A percentile compares a stretch with the other conserved stretches of the same genome.
Conservation (phyloP, 1,140 invertebrate species). For the Sycophaga agraensis region DNA sequence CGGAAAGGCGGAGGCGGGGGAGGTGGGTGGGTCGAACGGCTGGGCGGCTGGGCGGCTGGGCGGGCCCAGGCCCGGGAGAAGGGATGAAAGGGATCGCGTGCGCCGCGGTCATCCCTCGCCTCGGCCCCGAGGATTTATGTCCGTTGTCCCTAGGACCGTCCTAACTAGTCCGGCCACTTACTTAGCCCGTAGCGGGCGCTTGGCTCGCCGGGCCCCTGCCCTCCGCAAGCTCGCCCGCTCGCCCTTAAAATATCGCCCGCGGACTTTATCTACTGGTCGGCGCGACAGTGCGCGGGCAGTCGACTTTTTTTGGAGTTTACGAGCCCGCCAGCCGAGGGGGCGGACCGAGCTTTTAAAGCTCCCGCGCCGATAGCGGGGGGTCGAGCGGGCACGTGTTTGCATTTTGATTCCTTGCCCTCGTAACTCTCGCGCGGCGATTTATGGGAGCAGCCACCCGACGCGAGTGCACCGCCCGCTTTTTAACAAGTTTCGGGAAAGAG, state of each 20-base stretch:
- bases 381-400: conserved; percentile 6
- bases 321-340: neutral
- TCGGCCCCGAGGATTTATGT: conserved; percentile 54
- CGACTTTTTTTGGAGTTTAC: conserved; percentile 1
- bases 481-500: too few species aligned
- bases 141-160: conserved; percentile 51
- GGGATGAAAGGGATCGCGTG: conserved; percentile 40
- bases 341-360: neutral
- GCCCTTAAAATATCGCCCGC: conserved; percentile 53
- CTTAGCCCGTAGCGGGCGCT: too few species aligned
- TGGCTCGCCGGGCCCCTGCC: conserved; percentile 34
- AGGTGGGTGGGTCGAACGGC: too few species aligned
- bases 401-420: too few species aligned
- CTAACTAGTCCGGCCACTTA: conserved; percentile 57
- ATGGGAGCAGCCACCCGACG: too few species aligned
- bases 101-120: conserved; percentile 54
- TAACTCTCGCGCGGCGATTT: too few species aligned
- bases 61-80: too few species aligned
- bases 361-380: neutral
- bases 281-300: conserved; percentile 6
- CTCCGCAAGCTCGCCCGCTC: conserved; percentile 11
- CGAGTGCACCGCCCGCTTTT: too few species aligned
- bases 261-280: conserved; percentile 20
- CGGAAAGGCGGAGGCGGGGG: too few species aligned
- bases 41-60: too few species aligned